These are phyloP conservation scores for Nannobrachium achirus DNA, from an alignment of 2,113 vertebrate species.

Conservation along the genomic window DNA sequence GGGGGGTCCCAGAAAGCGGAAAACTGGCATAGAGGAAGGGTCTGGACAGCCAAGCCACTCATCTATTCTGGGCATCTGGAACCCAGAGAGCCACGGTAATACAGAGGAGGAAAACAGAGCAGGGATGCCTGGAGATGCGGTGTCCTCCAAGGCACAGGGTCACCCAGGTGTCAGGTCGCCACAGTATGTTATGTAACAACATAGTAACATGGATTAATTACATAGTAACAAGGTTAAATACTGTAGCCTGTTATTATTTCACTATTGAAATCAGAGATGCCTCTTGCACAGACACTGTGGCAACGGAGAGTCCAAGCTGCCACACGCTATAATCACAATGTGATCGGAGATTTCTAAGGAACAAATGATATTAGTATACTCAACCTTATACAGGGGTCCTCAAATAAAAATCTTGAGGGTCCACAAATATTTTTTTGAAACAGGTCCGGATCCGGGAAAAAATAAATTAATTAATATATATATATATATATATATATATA, in stretches of 20 bases:
- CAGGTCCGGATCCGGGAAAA: too few relatives aligned
- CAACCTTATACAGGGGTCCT: too few relatives aligned
- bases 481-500: too few relatives aligned
- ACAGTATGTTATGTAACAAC: conserved; percentile 45
- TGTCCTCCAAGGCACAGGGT: conserved; percentile 45
- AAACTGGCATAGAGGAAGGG: conserved; percentile 42
- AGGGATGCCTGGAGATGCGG: conserved; percentile 45
- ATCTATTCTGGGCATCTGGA: conserved; percentile 58
- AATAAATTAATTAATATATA: too few relatives aligned
- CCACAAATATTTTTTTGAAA: too few relatives aligned
- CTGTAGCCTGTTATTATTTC: conserved; percentile 16
- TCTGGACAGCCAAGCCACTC: conserved; percentile 51
- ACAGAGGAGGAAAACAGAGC: conserved; percentile 52
- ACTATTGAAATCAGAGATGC: not conserved
- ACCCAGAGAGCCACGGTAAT: conserved; percentile 31
- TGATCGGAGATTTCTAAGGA: too few relatives aligned
- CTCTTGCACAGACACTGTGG: not conserved
- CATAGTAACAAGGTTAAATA: conserved; percentile 50
- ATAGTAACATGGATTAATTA: conserved; percentile 33
- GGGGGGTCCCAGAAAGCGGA: conserved; percentile 54
- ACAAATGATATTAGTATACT: too few relatives aligned
- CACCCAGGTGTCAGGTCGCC: conserved; percentile 46
- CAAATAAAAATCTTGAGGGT: too few relatives aligned
- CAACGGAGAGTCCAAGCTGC: too few relatives aligned
- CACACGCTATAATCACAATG: too few relatives aligned